phyloP scores from a whole-genome alignment of 2,113 vertebrate species.

The Asarcornis scutulata region DNA sequence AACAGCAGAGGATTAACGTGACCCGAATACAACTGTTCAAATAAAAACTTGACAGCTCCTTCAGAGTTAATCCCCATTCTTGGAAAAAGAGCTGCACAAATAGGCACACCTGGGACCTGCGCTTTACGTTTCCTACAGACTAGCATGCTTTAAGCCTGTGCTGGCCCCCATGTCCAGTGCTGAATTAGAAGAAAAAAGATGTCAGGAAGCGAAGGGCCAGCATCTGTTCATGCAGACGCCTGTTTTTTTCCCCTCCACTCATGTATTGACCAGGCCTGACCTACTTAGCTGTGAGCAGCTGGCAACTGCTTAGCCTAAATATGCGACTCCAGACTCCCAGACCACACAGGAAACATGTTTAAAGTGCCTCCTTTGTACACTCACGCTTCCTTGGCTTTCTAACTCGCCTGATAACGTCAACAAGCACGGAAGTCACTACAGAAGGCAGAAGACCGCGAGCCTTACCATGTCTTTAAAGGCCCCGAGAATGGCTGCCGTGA shows the following conservation, averaged over 20 bases:
- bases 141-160: fast-evolving
- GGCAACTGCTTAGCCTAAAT: neutral
- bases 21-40: neutral
- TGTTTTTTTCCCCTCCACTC: neutral
- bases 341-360: neutral
- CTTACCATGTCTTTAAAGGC: slow-evolving; percentile 94
- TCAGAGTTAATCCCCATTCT: neutral
- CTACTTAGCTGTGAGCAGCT: slow-evolving; percentile 30
- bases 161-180: neutral
- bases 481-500: slow-evolving; percentile 90
- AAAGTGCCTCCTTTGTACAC: neutral
- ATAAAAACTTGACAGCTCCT: neutral
- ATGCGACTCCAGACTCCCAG: neutral
- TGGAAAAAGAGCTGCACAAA: neutral
- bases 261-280: neutral
- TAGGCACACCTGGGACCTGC: neutral
- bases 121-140: neutral
- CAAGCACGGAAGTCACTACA: neutral
- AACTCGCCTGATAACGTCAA: neutral
- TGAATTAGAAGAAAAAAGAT: neutral
- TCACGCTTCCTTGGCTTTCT: neutral
- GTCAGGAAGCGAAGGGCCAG: neutral
- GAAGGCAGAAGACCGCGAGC: neutral
- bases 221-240: neutral
- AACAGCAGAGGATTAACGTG: neutral